A percentile compares a stretch with the other conserved stretches of the same genome.
These are phyloP conservation scores for Drosophila fulvimacula DNA, from an alignment of 2,888 invertebrate species.

Conservation along the genomic window DNA sequence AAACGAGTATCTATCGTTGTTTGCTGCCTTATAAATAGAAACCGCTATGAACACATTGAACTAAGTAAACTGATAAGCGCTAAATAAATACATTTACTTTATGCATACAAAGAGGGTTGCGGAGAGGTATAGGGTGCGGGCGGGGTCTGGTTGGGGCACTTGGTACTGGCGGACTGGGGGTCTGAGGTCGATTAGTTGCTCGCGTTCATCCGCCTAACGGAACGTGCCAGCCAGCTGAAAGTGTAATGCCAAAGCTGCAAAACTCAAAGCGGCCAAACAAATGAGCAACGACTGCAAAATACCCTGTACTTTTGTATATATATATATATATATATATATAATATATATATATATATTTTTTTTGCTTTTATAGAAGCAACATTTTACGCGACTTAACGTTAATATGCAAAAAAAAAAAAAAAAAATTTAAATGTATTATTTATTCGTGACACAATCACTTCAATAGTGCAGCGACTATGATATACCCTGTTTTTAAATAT, in stretches of 20 bases:
- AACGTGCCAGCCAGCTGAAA: constrained; percentile 33
- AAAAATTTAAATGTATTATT: too few relatives aligned
- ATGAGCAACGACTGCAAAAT: background rate
- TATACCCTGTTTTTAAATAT: too few relatives aligned
- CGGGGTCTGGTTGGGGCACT: background rate
- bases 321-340: too few relatives aligned
- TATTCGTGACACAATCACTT: too few relatives aligned
- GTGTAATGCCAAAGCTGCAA: constrained; percentile 9
- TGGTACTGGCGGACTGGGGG: constrained; percentile 6
- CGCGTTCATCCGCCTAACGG: constrained; percentile 24
- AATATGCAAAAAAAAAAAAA: too few relatives aligned
- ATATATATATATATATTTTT: too few relatives aligned
- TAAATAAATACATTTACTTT: constrained; percentile 58
- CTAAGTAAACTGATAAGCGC: constrained; percentile 58
- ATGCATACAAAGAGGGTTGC: constrained; percentile 31
- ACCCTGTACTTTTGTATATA: background rate
- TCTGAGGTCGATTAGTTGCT: constrained; percentile 43
- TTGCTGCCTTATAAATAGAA: constrained; percentile 52
- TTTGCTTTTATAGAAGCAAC: too few relatives aligned
- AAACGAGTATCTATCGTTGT: constrained; percentile 44
- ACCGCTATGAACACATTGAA: constrained; percentile 50
- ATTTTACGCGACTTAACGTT: too few relatives aligned
- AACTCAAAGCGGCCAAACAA: background rate
- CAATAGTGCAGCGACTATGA: too few relatives aligned
- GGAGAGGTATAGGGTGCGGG: too few relatives aligned